Percentiles rank a stretch among this genome's conserved stretches.
Evolutionary conservation across 2,113 vertebrate genomes (phyloP).

Genomic region (Melanotaenia duboulayi): DNA sequence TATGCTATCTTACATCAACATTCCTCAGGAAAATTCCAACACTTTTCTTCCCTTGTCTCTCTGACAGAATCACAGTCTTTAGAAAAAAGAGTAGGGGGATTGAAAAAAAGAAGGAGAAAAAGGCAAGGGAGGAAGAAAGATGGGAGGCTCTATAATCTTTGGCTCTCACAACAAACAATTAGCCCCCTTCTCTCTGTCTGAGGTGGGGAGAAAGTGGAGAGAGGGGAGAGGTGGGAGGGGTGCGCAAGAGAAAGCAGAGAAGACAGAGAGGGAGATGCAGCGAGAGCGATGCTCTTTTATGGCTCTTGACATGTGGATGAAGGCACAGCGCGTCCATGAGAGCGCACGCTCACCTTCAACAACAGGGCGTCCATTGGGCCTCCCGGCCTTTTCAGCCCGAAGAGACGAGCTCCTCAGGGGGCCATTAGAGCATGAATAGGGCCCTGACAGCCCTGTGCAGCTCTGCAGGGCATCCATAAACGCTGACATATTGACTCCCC

Average conservation of each 20-base stretch:
- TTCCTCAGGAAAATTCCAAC: conserved; percentile 70
- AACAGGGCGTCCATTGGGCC: conserved; percentile 84
- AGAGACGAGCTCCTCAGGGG: conserved; percentile 92
- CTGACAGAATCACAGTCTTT: conserved; percentile 74
- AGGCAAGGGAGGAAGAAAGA: conserved; percentile 71
- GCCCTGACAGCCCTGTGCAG: conserved; percentile 88
- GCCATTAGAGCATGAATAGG: conserved; percentile 89
- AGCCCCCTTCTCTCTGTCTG: conserved; percentile 81
- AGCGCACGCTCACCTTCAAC: conserved; percentile 89
- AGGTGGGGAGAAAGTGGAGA: conserved; percentile 63
- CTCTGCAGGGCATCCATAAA: conserved; percentile 91
- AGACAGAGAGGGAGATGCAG: conserved; percentile 69
- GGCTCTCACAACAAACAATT: conserved; percentile 89
- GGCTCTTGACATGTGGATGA: conserved; percentile 84
- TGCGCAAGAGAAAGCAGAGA: conserved; percentile 54
- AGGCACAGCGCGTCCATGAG: conserved; percentile 80
- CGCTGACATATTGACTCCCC: conserved; percentile 90
- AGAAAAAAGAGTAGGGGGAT: conserved; percentile 58
- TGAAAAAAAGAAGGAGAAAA: conserved; percentile 61
- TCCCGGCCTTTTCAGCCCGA: conserved; percentile 84
- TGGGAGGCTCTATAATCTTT: conserved; percentile 82
- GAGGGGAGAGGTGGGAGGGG: not conserved
- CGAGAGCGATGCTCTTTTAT: conserved; percentile 83
- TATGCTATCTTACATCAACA: conserved; percentile 45
- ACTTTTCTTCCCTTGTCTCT: conserved; percentile 74